Conservation (phyloP, 2,113 vertebrate species). For the Antennarius striatus region DNA sequence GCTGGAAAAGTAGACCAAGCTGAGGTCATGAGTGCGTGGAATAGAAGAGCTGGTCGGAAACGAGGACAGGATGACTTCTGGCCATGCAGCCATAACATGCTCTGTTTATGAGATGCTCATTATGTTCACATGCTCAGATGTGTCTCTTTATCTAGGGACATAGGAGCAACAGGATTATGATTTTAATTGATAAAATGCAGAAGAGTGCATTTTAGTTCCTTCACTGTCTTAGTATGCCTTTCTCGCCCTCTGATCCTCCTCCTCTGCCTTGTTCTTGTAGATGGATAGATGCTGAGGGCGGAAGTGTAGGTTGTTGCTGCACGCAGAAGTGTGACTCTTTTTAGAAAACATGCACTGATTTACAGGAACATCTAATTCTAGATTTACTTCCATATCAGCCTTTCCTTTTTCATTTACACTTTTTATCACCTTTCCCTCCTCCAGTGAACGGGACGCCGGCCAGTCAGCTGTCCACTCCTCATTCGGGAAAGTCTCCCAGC, state of each 20-base stretch:
- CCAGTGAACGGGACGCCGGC: constrained; percentile 95
- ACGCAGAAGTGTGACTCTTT: constrained; percentile 37
- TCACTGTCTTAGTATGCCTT: constrained; percentile 11
- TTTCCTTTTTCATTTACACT: constrained; percentile 21
- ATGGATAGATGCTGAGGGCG: constrained; percentile 56
- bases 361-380: constrained; percentile 19
- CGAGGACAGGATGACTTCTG: constrained; percentile 28
- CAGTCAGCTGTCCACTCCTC: constrained; percentile 94
- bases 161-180: constrained; percentile 8
- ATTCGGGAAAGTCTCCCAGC: constrained; percentile 93
- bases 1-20: constrained; percentile 36
- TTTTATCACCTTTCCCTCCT: constrained; percentile 17
- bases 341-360: constrained; percentile 9
- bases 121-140: neutral
- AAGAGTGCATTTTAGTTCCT: constrained; percentile 37
- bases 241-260: constrained; percentile 35
- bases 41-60: constrained; percentile 18
- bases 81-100: constrained; percentile 5
- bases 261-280: constrained; percentile 49
- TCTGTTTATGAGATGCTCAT: constrained; percentile 7
- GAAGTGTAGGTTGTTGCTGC: constrained; percentile 59
- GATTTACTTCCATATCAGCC: neutral
- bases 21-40: constrained; percentile 40
- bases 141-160: neutral
- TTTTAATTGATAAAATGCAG: constrained; percentile 25